These are phyloP conservation scores for Pseudorhiza aurosa DNA, from an alignment of 30 jellyfish, hydroid and myxozoan species.

Conservation along the genomic window DNA sequence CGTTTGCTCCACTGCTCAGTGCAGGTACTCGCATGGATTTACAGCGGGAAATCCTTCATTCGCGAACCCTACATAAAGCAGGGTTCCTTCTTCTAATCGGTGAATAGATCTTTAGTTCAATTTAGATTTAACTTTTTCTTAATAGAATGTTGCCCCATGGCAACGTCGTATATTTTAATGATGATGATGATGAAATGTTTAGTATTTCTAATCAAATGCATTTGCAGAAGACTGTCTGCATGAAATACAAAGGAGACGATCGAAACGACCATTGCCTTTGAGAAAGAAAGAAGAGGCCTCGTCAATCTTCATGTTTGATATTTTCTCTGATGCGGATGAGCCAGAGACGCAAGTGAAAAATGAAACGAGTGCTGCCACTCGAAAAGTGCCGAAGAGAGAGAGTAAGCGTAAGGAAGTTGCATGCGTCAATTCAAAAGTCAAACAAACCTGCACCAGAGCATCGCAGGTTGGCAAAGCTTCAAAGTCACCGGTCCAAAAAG, in stretches of 20 bases:
- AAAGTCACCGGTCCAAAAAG: slow-evolving; percentile 28
- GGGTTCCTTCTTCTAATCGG: too few species aligned
- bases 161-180: too few species aligned
- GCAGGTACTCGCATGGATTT: too few species aligned
- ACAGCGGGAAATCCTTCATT: too few species aligned
- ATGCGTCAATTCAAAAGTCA: neutral
- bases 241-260: slow-evolving; percentile 16
- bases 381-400: neutral
- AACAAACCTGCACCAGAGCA: neutral
- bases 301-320: slow-evolving; percentile 37
- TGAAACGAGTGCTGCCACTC: neutral
- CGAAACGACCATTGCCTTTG: neutral
- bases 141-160: too few species aligned
- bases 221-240: slow-evolving; percentile 2
- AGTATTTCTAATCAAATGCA: too few species aligned
- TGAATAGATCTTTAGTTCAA: too few species aligned
- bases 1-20: too few species aligned
- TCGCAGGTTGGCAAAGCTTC: neutral
- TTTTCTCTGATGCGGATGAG: slow-evolving; percentile 30
- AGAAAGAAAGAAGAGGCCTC: slow-evolving; percentile 25
- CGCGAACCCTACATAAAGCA: too few species aligned
- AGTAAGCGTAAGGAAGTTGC: neutral
- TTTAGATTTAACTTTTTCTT: too few species aligned
- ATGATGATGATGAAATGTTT: too few species aligned
- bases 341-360: neutral